Base-by-base conservation (phyloP, 2,888 invertebrate species). In the Labia minor region DNA sequence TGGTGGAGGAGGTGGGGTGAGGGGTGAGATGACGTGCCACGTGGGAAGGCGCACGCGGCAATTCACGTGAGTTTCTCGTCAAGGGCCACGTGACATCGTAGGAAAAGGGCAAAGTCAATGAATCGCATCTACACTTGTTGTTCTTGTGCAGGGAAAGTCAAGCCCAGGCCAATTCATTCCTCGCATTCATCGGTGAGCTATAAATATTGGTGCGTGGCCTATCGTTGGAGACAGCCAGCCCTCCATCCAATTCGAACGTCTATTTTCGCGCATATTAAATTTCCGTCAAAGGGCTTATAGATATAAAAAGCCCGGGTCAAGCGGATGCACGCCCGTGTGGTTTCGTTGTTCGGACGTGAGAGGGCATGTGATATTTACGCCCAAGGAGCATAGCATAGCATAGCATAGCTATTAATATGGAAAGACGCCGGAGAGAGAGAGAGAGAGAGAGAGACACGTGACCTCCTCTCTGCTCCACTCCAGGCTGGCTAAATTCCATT, bases 1-100 rank as follows among this genome's bases (percentile, higher is more conserved):
- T 73, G 76, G 75, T 76, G 75, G 76, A 75, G 74, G 81, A 79
- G 78, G 80, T 79, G 77, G 73, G 76, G 75, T 75, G 76, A 77
- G 73, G 78, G 77, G 76, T 72, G 71, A 73, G 76, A 74, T 76
- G 75, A 76, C 78, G 80, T 26, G 26, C 26, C 26, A 26, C 26
- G 26, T 26, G 71, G 70, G 69, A 69, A 65, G 69, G 70, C 73
- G 77, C 79, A 78, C 76, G 77, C 73, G 74, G 71, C 69, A 37
- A 26, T 70, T 72, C 76, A 76, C 76, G 49, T 49, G 49, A 49
- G 49, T 14, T 33, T 33, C n/a, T n/a, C n/a, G n/a, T n/a, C n/a
- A n/a, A n/a, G n/a, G n/a, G n/a, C n/a, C n/a, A n/a, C n/a, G n/a
- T n/a, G n/a, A n/a, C n/a, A n/a, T 3, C 26, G 26, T 26, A 26